Evolutionary conservation across 2,888 invertebrate species (phyloP), one percentile per base, ranked within the genome.

Genomic region (Blastobasis lacticolella): DNA sequence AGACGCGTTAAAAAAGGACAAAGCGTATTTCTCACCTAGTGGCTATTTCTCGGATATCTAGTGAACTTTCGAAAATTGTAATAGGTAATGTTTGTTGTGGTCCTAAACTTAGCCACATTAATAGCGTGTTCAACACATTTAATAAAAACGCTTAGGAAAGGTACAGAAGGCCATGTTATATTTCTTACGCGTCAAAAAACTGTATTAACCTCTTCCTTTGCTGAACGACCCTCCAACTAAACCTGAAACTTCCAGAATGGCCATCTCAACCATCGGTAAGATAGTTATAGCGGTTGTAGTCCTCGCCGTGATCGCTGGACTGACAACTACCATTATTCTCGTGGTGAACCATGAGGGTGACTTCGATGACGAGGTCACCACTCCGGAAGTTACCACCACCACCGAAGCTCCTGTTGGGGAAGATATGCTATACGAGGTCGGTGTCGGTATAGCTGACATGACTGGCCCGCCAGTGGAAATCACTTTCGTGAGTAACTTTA

Each of bases 391-490:
- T 5, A 2, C 48, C 51, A 45, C 56, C 40, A 37, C 40, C 6
- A 40, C 48, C 1, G 48, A 51, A 9, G 45, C 49, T 0, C 53
- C 56, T 0, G 48, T 37, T 45, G 51, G 49, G 0, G 58, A 57
- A 0, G 61, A 61, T 6, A 37, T 62, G 0, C 55, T 62, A 38
- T 85, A 78, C 48, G 57, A 71, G 49, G 85, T 97, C 40, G 98
- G 98, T 5, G 93, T 95, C 5, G 97, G 97, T 0, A 95, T 95
- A 47, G 95, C 95, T 3, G 98, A 98, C 78, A 92, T 94, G 69
- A 98, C 98, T 0, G 98, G 98, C 36, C 97, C 97, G 0, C 90
- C 94, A n/a, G 96, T 94, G 6, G 97, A 96, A 81, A 92, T 97
- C 50, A 92, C 92, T 61, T 96, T 98, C 88, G 97, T 97, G 88